Percentiles rank a stretch among this genome's conserved stretches.
Evolutionary conservation across 2,888 invertebrate genomes (phyloP).

Genomic region (Perithous albicinctus): DNA sequence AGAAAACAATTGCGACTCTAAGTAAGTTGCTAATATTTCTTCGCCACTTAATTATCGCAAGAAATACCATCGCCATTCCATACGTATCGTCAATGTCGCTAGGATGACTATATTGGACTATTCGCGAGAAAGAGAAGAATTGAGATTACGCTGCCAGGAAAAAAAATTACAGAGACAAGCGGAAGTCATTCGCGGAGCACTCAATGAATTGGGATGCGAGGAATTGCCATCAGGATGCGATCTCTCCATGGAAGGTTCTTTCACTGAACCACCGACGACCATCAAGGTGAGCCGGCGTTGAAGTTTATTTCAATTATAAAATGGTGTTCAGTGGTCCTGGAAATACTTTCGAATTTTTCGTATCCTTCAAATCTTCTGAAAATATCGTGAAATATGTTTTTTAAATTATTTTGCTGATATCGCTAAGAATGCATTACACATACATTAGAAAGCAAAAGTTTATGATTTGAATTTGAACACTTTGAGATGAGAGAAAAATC

Average conservation of each 20-base stretch:
- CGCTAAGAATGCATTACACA: too few relatives aligned
- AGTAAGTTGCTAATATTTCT: slow-evolving; percentile 70
- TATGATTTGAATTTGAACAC: too few relatives aligned
- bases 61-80: slow-evolving; percentile 4
- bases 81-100: slow-evolving; percentile 20
- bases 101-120: slow-evolving; percentile 80
- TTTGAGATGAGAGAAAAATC: too few relatives aligned
- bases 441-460: too few relatives aligned
- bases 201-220: slow-evolving; percentile 94
- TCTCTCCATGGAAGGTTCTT: slow-evolving; percentile 85
- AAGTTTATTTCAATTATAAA: background rate
- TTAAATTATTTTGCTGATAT: too few relatives aligned
- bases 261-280: slow-evolving; percentile 79
- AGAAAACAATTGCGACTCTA: slow-evolving; percentile 80
- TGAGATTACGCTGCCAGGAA: slow-evolving; percentile 93
- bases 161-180: slow-evolving; percentile 93
- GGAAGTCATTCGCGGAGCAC: slow-evolving; percentile 93
- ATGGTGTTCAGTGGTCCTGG: too few relatives aligned
- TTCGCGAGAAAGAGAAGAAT: slow-evolving; percentile 87
- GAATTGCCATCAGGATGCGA: slow-evolving; percentile 95
- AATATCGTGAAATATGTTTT: too few relatives aligned
- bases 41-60: slow-evolving; percentile 3
- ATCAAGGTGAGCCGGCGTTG: slow-evolving; percentile 76
- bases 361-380: too few relatives aligned
- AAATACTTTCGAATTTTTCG: too few relatives aligned